A percentile compares a stretch with the other conserved stretches of the same genome.
Conservation (phyloP, 2,888 invertebrate species). For the Parapristionchus giblindavisi region DNA sequence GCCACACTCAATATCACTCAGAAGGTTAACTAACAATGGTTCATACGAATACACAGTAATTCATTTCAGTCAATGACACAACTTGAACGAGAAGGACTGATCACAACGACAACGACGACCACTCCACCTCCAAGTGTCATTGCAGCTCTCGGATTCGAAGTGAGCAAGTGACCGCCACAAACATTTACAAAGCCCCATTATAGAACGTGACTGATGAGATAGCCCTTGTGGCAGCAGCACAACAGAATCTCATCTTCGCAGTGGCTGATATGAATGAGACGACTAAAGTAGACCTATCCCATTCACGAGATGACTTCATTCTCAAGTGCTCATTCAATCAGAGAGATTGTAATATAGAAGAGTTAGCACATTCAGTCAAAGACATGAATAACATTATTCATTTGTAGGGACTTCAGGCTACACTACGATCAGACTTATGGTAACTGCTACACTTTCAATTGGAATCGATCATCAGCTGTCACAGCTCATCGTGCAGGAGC, state of each 20-base stretch:
- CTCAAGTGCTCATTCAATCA: slow-evolving; percentile 69
- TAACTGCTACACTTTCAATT: slow-evolving; percentile 68
- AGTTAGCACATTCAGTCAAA: slow-evolving; percentile 45
- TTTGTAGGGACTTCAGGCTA: slow-evolving; percentile 61
- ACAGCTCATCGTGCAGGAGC: slow-evolving; percentile 68
- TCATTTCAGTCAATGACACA: slow-evolving; percentile 25
- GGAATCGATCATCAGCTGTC: slow-evolving; percentile 61
- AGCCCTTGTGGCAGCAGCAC: slow-evolving; percentile 65
- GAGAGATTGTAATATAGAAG: slow-evolving; percentile 65
- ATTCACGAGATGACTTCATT: slow-evolving; percentile 65
- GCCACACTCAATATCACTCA: slow-evolving; percentile 50
- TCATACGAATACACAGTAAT: not conserved
- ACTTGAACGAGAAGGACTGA: slow-evolving; percentile 23
- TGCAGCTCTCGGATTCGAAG: slow-evolving; percentile 64
- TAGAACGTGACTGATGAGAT: slow-evolving; percentile 69
- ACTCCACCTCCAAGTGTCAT: slow-evolving; percentile 64
- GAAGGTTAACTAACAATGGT: slow-evolving; percentile 30
- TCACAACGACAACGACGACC: slow-evolving; percentile 62
- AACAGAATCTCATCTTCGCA: slow-evolving; percentile 68
- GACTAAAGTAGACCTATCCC: slow-evolving; percentile 59
- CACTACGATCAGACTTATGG: slow-evolving; percentile 68
- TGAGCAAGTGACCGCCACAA: slow-evolving; percentile 37
- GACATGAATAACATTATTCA: not conserved
- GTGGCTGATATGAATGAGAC: slow-evolving; percentile 62
- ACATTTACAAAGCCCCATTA: slow-evolving; percentile 13